Conservation (phyloP, 2,113 vertebrate genomes). For the Heterotis niloticus region DNA sequence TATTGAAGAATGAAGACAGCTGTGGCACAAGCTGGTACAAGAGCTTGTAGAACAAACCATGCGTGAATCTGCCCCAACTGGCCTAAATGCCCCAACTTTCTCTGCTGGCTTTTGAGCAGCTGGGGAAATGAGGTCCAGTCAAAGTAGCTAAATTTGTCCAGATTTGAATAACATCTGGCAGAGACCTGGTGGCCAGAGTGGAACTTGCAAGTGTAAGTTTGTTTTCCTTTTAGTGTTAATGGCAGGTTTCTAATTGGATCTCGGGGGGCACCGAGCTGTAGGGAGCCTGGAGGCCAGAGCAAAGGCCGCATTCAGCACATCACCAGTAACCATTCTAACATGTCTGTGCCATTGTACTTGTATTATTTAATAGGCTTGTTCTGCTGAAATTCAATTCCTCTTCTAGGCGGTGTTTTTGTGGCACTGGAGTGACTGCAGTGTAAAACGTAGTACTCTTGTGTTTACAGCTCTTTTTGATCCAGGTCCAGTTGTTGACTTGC, state of each 20-base stretch:
- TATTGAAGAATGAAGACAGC: too few relatives aligned
- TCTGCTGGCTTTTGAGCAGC: not conserved
- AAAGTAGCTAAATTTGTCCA: not conserved
- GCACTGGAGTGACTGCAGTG: not conserved
- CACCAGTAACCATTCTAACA: not conserved
- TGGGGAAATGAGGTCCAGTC: not conserved
- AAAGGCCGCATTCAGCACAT: not conserved
- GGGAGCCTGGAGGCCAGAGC: not conserved
- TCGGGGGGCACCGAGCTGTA: not conserved
- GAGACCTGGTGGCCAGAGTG: not conserved
- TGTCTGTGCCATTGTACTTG: not conserved
- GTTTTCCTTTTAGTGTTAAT: conserved; percentile 3
- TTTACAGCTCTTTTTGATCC: not conserved
- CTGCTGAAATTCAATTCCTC: not conserved
- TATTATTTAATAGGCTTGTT: not conserved
- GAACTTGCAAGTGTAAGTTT: not conserved
- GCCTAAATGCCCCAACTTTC: not conserved
- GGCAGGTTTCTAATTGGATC: not conserved
- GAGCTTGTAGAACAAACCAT: too few relatives aligned
- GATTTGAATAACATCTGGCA: conserved; percentile 18
- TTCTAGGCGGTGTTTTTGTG: not conserved
- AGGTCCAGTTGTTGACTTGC: not conserved
- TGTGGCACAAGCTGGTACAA: too few relatives aligned
- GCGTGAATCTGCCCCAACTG: not conserved
- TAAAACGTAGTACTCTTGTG: not conserved